phyloP scores from a whole-genome alignment of 2,797 vertebrate genomes.

The Karalla daura region DNA sequence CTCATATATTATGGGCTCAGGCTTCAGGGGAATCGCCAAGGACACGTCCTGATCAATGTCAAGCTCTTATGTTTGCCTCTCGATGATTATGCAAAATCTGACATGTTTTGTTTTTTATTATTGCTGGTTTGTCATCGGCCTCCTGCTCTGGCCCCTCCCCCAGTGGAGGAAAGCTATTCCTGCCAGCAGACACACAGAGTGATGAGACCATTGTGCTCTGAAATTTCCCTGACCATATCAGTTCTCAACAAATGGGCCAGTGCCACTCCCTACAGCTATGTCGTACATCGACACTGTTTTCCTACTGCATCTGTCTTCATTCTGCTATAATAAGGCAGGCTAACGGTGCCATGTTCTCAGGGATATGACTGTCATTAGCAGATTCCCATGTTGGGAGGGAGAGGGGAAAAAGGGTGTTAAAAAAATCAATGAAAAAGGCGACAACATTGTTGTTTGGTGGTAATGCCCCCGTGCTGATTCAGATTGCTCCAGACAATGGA shows the following conservation, averaged over 20 bases:
- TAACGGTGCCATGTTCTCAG: constrained; percentile 42
- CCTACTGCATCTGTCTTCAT: constrained; percentile 71
- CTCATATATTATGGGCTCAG: background rate
- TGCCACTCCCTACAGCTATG: constrained; percentile 62
- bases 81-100: background rate
- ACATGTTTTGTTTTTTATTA: constrained; percentile 15
- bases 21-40: background rate
- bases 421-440: constrained; percentile 39
- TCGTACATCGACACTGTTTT: constrained; percentile 50
- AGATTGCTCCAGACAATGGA: constrained; percentile 10
- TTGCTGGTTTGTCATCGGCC: constrained; percentile 5
- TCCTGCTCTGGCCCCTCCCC: constrained; percentile 9
- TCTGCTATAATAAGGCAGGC: constrained; percentile 52
- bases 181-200: constrained; percentile 48
- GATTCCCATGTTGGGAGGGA: constrained; percentile 22
- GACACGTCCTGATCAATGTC: background rate
- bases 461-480: constrained; percentile 8
- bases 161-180: constrained; percentile 8
- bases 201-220: constrained; percentile 64
- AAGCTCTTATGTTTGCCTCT: background rate
- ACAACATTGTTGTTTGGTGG: constrained; percentile 10
- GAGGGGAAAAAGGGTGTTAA: too few relatives aligned
- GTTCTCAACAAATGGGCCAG: constrained; percentile 69
- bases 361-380: constrained; percentile 60
- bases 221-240: constrained; percentile 70